Conservation (phyloP, 2,888 invertebrate genomes). For the Amphipyra berbera region DNA sequence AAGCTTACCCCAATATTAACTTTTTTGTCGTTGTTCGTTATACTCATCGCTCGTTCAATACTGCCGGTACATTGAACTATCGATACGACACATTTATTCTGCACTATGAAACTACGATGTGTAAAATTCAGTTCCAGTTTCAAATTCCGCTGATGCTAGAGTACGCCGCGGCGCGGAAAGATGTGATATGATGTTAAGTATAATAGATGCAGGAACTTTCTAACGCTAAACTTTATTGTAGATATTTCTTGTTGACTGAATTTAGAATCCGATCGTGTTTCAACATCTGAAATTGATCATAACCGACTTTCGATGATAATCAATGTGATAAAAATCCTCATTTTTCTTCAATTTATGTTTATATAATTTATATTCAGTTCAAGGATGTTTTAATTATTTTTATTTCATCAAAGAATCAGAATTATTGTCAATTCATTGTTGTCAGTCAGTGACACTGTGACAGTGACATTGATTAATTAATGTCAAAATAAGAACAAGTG, state of each 20-base stretch:
- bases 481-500: too few species aligned
- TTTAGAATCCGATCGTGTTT: conserved; percentile 15
- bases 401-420: too few species aligned
- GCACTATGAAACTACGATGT: conserved; percentile 5
- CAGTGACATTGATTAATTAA: too few species aligned
- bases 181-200: conserved; percentile 42
- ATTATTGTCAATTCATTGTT: too few species aligned
- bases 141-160: conserved; percentile 28
- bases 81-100: conserved; percentile 9
- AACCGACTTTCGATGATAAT: not conserved
- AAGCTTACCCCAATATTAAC: conserved; percentile 35
- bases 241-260: not conserved
- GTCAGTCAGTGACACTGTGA: too few species aligned
- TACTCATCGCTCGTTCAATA: conserved; percentile 43
- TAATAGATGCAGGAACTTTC: conserved; percentile 45
- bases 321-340: too few species aligned
- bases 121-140: conserved; percentile 22
- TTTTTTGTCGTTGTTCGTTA: conserved; percentile 15
- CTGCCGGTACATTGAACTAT: conserved; percentile 33
- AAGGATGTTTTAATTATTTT: too few species aligned
- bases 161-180: conserved; percentile 18
- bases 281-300: not conserved
- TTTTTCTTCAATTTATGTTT: too few species aligned
- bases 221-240: conserved; percentile 20
- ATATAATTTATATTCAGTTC: too few species aligned